These are phyloP conservation scores for Geopemphigus sp. DNA, from an alignment of 1,140 invertebrate genomes.

Conservation along the genomic window DNA sequence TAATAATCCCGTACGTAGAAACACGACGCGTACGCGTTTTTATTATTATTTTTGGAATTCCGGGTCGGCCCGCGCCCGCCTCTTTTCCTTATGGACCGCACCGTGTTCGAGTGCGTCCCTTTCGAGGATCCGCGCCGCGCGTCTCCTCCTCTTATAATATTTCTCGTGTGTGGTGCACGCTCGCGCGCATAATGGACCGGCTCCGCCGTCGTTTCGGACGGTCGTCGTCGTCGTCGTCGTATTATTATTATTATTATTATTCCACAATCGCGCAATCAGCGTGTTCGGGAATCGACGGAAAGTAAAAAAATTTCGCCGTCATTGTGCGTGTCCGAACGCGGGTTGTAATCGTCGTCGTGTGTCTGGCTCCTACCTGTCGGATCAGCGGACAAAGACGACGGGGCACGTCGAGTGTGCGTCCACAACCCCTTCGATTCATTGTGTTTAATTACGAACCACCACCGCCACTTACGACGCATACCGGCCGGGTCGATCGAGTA, in stretches of 20 bases:
- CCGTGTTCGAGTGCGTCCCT: slow-evolving; percentile 5
- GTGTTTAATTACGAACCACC: neutral
- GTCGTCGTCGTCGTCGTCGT: neutral
- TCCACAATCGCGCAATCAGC: slow-evolving; percentile 26
- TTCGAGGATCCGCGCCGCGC: neutral
- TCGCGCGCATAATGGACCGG: neutral
- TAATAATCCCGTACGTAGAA: neutral
- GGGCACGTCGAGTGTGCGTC: neutral
- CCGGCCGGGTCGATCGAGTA: neutral
- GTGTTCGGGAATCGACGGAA: neutral
- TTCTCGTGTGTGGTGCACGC: neutral
- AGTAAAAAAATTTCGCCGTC: neutral
- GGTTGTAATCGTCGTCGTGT: neutral
- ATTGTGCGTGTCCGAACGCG: neutral
- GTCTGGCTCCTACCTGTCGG: neutral
- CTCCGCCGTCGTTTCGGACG: neutral
- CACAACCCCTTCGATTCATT: neutral
- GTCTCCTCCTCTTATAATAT: neutral
- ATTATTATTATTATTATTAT: slow-evolving; percentile 23
- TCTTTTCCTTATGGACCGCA: no score
- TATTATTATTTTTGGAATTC: slow-evolving; percentile 27
- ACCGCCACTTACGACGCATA: neutral
- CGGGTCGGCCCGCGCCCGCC: neutral
- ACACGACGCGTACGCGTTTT: neutral
- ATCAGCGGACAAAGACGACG: neutral